Base-by-base conservation (phyloP, 2,888 invertebrate species). In the Dexiosoma caninum region DNA sequence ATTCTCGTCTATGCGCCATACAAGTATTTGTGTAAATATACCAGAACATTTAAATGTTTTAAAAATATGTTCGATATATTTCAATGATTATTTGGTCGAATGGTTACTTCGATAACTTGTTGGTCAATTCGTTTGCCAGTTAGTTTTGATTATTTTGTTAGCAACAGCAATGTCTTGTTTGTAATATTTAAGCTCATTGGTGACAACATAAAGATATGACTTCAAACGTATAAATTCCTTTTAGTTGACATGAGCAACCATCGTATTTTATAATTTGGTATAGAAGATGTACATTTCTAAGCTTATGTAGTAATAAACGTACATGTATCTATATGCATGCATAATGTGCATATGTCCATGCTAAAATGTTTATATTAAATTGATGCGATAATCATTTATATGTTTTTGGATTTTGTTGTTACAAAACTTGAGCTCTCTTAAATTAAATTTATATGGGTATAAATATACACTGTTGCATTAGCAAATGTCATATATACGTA, bases 341-440 rank as follows among this genome's bases (percentile, higher is more conserved):
- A 5, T 49, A 3, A 27, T 6, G 4, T 27, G 27, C 6, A 27
- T 27, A 27, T 27, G 27, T 27, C 3, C 6, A 27, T 27, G 6
- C 6, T 5, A 27, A 6, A 5, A 6, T 40, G 5, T 27, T 27
- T 12, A 3, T 40, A 27, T 49, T 53, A 14, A 62, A 60, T 59
- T 60, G 64, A 69, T 67, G 64, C 64, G 44, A 75, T 81, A 83
- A 83, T 81, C 77, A 74, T 81, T 83, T 74, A 46, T 81, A 71
- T 80, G 80, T 70, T 78, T 74, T 72, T 40, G 60, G 46, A 66
- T 74, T 76, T 82, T 72, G 53, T 66, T 32, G 62, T 37, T 76
- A 70, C 66, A 27, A 76, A 64, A 81, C 72, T 75, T 66, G 49
- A 77, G 59, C 74, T 21, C 69, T 64, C 59, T 42, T 69, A 62